phyloP scores from a whole-genome alignment of 2,888 invertebrate genomes.

The Parnassius glacialis region DNA sequence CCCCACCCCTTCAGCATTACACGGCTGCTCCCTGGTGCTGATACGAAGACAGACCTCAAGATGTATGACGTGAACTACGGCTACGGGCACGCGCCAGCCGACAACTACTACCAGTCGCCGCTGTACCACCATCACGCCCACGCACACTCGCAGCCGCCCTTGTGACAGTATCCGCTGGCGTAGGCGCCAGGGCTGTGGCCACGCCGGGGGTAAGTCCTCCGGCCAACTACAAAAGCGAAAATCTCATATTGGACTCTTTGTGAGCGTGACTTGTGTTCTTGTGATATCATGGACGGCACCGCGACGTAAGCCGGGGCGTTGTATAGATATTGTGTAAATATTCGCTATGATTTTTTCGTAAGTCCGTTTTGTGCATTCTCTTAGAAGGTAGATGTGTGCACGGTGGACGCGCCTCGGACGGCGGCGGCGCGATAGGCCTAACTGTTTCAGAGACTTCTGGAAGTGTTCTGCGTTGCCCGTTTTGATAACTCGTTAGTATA shows the following conservation, averaged over 20 bases:
- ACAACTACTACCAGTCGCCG: slow-evolving; percentile 92
- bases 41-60: slow-evolving; percentile 93
- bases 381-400: slow-evolving; percentile 63
- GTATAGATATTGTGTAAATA: slow-evolving; percentile 68
- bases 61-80: slow-evolving; percentile 92
- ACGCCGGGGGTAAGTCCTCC: slow-evolving; percentile 46
- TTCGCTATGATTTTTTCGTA: slow-evolving; percentile 53
- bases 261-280: slow-evolving; percentile 73
- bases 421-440: slow-evolving; percentile 67
- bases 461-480: slow-evolving; percentile 67
- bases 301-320: slow-evolving; percentile 44
- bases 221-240: slow-evolving; percentile 33
- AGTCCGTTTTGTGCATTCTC: slow-evolving; percentile 63
- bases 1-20: slow-evolving; percentile 97
- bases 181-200: slow-evolving; percentile 79
- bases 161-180: slow-evolving; percentile 96
- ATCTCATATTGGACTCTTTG: slow-evolving; percentile 73
- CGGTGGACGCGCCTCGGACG: slow-evolving; percentile 47
- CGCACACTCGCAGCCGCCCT: slow-evolving; percentile 88
- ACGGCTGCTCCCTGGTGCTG: slow-evolving; percentile 91
- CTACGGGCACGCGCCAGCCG: slow-evolving; percentile 80
- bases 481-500: slow-evolving; percentile 51
- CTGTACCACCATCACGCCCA: slow-evolving; percentile 84
- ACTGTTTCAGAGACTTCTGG: slow-evolving; percentile 57
- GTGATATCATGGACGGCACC: slow-evolving; percentile 38